These are phyloP conservation scores for Bombus vancouverensis DNA, from an alignment of 1,140 invertebrate genomes.

Conservation along the genomic window DNA sequence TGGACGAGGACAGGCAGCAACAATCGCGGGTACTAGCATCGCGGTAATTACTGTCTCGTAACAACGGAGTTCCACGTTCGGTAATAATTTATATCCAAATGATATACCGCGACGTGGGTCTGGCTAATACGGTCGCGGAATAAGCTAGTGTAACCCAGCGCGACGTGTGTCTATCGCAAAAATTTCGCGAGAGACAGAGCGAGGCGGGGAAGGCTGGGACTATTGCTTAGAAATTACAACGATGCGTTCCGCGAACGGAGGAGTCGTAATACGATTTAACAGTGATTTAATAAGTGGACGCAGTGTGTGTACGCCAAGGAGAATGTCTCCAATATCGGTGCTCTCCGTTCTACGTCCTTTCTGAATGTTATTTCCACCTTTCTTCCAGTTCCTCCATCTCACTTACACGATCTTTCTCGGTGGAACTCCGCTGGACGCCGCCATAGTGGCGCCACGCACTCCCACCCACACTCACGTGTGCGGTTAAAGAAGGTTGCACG, in stretches of 20 bases:
- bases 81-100: constrained; percentile 56
- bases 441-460: constrained; percentile 76
- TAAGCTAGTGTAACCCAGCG: constrained; percentile 5
- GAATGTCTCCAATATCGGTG: constrained; percentile 48
- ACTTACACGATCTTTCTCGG: constrained; percentile 43
- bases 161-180: not conserved
- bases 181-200: constrained; percentile 35
- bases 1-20: constrained; percentile 21
- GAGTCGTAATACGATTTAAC: constrained; percentile 62
- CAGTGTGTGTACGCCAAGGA: constrained; percentile 13
- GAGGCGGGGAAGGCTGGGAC: not conserved
- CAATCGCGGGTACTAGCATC: constrained; percentile 25
- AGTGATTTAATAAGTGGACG: constrained; percentile 68
- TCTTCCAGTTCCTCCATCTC: constrained; percentile 36
- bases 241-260: constrained; percentile 41
- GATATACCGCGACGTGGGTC: constrained; percentile 47
- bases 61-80: constrained; percentile 43
- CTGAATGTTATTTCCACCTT: constrained; percentile 54
- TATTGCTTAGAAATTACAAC: constrained; percentile 31
- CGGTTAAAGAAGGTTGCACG: constrained; percentile 48
- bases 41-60: constrained; percentile 58
- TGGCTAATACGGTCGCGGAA: constrained; percentile 45
- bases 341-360: constrained; percentile 40
- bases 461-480: constrained; percentile 69
- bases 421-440: constrained; percentile 74